Evolutionary conservation across 2,113 vertebrate genomes (phyloP).

Genomic region (Ptyas mucosa): DNA sequence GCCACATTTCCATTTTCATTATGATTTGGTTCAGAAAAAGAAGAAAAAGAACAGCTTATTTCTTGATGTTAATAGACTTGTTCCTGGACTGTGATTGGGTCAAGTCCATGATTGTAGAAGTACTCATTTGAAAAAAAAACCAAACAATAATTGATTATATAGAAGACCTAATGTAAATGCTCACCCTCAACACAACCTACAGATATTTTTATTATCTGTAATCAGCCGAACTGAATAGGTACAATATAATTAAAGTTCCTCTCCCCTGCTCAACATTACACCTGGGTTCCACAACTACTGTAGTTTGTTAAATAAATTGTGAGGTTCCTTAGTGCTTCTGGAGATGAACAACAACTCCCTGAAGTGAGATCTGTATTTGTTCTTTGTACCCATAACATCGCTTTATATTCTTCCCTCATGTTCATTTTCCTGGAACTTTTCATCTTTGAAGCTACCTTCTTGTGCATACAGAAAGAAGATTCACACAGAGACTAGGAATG

Average conservation of each 20-base stretch:
- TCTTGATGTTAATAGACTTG: neutral
- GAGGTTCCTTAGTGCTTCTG: neutral
- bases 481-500: neutral
- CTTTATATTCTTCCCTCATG: neutral
- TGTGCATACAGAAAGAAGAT: neutral
- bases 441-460: neutral
- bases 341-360: neutral
- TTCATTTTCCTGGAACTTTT: neutral
- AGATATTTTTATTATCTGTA: neutral
- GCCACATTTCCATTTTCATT: neutral
- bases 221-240: neutral
- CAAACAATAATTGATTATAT: neutral
- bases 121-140: neutral
- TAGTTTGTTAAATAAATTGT: neutral
- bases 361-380: neutral
- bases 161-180: neutral
- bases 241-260: neutral
- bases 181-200: neutral
- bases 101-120: neutral
- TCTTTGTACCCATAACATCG: neutral
- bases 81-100: neutral
- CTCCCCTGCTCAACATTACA: neutral
- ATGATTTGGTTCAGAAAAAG: neutral
- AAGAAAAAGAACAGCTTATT: neutral
- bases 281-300: neutral